These are phyloP conservation scores for Eupeodes luniger DNA, from an alignment of 2,888 invertebrate species.

Conservation along the genomic window DNA sequence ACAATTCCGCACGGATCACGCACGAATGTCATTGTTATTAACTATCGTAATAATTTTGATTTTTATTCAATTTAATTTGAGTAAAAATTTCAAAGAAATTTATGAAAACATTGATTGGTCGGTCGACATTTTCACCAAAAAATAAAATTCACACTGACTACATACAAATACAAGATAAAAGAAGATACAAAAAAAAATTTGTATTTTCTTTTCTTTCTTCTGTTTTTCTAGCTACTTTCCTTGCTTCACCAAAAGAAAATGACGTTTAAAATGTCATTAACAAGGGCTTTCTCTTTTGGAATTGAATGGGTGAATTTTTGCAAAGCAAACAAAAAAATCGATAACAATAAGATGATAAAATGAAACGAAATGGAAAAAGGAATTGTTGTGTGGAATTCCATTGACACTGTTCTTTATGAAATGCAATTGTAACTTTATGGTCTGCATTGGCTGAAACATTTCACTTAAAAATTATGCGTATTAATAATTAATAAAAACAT, in stretches of 20 bases:
- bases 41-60: conserved; percentile 64
- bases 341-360: conserved; percentile 37
- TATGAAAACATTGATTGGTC: conserved; percentile 71
- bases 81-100: conserved; percentile 55
- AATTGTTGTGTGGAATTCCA: neutral
- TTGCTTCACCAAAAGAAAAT: conserved; percentile 17
- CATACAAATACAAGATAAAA: neutral
- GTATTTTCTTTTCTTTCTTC: conserved; percentile 65
- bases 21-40: conserved; percentile 86
- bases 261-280: conserved; percentile 73
- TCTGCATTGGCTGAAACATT: no score
- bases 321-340: conserved; percentile 44
- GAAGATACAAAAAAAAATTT: conserved; percentile 51
- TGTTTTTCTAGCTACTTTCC: conserved; percentile 49
- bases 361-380: neutral
- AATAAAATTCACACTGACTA: neutral
- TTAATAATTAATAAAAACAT: no score
- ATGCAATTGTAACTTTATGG: no score
- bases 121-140: conserved; percentile 64
- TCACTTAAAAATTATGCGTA: no score
- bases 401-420: neutral
- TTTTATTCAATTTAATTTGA: conserved; percentile 43
- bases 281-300: conserved; percentile 11
- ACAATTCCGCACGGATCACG: conserved; percentile 93
- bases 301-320: conserved; percentile 18